Conservation (phyloP, 2,888 invertebrate species). For the Imbricaverruca yamaguchii region DNA sequence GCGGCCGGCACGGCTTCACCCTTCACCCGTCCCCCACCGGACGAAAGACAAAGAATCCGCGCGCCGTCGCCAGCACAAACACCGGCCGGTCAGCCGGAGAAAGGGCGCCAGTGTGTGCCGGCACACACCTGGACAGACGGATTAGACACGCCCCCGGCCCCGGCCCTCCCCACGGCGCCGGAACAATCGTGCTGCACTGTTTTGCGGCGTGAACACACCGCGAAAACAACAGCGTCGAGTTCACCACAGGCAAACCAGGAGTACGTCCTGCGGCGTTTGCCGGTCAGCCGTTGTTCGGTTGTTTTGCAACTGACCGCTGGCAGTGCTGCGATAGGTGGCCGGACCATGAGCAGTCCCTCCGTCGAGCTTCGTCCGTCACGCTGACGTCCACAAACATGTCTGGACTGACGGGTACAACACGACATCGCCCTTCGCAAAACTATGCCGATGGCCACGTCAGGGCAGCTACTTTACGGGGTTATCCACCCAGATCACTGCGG, state of each 20-base stretch:
- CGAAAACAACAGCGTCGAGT: background rate
- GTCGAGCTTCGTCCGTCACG: too few relatives aligned
- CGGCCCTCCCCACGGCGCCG: background rate
- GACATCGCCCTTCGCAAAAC: too few relatives aligned
- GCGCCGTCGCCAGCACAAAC: conserved; percentile 19
- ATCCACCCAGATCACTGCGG: too few relatives aligned
- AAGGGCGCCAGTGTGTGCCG: background rate
- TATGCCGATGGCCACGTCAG: too few relatives aligned
- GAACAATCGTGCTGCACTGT: background rate
- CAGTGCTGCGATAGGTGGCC: too few relatives aligned
- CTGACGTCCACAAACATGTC: too few relatives aligned
- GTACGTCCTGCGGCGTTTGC: too few relatives aligned
- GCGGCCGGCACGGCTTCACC: background rate
- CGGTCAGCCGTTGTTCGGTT: too few relatives aligned
- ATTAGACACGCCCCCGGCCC: background rate
- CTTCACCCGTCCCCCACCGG: background rate
- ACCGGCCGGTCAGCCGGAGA: background rate
- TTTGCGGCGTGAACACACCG: background rate
- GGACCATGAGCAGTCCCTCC: too few relatives aligned
- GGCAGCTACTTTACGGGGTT: too few relatives aligned
- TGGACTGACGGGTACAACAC: too few relatives aligned
- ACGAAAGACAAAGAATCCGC: conserved; percentile 1
- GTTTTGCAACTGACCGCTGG: too few relatives aligned
- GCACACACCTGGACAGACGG: background rate
- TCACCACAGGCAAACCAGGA: background rate